These are phyloP conservation scores for Hapalemur alaotrensis DNA, from an alignment of 2,797 vertebrate species.

Conservation along the genomic window DNA sequence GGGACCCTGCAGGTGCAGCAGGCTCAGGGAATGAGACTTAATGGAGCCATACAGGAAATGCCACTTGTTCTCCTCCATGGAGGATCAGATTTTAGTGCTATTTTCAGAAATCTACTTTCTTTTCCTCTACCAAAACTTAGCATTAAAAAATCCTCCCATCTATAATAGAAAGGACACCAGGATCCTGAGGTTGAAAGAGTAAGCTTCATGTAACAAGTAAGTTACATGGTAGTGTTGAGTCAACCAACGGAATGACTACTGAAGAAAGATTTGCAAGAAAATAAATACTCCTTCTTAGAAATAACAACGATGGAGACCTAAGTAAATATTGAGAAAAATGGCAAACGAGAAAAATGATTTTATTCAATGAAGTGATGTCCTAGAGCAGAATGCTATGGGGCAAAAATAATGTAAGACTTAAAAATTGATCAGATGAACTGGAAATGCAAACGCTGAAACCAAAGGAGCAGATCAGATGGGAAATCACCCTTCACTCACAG, in stretches of 20 bases:
- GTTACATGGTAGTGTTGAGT: background rate
- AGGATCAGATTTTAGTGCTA: background rate
- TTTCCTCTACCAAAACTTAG: background rate
- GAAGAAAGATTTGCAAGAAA: background rate
- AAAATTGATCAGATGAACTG: background rate
- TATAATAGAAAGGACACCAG: background rate
- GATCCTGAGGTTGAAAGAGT: background rate
- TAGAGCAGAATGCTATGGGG: background rate
- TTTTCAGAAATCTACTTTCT: background rate
- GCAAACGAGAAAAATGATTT: background rate
- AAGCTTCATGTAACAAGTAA: background rate
- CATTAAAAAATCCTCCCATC: background rate
- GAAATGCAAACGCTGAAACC: background rate
- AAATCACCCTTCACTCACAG: background rate
- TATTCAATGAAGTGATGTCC: background rate
- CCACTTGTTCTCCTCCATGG: too few relatives aligned
- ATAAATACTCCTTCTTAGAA: background rate
- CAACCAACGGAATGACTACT: background rate
- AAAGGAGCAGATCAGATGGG: too few relatives aligned
- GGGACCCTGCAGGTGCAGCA: fast-evolving
- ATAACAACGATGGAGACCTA: background rate
- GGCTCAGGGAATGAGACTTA: too few relatives aligned
- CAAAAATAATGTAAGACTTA: background rate
- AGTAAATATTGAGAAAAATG: background rate
- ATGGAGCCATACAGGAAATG: background rate